A percentile compares a stretch with the other conserved stretches of the same genome.
Evolutionary conservation across 2,888 invertebrate genomes (phyloP).

Genomic region (Resseliella maxima): DNA sequence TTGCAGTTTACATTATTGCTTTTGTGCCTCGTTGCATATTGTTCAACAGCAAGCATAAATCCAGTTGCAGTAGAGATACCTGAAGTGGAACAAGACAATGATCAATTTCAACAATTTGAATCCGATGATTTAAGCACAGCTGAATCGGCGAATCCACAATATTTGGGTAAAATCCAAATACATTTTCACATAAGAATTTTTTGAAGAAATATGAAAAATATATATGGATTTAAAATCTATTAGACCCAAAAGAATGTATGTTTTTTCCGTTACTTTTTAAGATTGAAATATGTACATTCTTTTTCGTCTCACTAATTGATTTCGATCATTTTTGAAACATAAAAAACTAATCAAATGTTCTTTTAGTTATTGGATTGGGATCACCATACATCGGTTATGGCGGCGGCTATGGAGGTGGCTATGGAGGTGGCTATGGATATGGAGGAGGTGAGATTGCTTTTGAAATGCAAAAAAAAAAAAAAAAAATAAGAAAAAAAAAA

Average conservation of each 20-base stretch:
- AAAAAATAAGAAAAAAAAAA: too few relatives aligned
- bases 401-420: neutral
- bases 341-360: too few relatives aligned
- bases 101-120: neutral
- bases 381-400: neutral
- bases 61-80: neutral
- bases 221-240: too few relatives aligned
- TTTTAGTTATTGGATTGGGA: constrained; percentile 10
- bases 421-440: neutral
- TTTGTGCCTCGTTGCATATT: neutral
- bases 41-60: neutral
- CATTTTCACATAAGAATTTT: too few relatives aligned
- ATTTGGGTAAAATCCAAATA: neutral
- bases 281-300: too few relatives aligned
- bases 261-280: too few relatives aligned
- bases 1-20: neutral
- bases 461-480: too few relatives aligned
- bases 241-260: too few relatives aligned
- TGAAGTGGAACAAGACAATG: neutral
- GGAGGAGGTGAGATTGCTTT: neutral
- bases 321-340: too few relatives aligned
- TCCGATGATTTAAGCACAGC: constrained; percentile 15
- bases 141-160: constrained; percentile 26
- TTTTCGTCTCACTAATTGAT: too few relatives aligned
- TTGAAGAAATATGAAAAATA: too few relatives aligned